Evolutionary conservation across 2,888 invertebrate species (phyloP), one percentile per base, ranked within the genome.

Genomic region (Drosophila nr. perissopoda): DNA sequence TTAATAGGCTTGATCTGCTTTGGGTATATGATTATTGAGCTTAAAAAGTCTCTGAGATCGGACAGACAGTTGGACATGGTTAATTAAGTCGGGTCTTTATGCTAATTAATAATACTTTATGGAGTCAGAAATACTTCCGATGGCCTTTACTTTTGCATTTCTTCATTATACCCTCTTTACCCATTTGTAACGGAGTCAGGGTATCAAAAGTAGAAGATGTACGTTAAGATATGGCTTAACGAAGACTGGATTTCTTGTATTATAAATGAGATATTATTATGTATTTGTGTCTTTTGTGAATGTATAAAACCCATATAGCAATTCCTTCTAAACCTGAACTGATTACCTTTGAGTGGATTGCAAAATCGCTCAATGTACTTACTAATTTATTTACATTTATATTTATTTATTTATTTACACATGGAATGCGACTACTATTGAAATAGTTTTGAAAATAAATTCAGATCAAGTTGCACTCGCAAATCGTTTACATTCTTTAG

Each of bases 401-500:
- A 21, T 21, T 21, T 21, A 21, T 21, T 21, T 21, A 21, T 21
- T 21, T 21, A 21, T 21, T 21, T 21, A 21, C 21, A 21, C 1
- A 21, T 21, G 40, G 21, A 29, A 27, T 27, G 16, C 27, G 34
- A 40, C 66, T 42, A 42, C 21, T 66, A 66, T 66, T 76, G 66
- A 52, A 59, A 77, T 56, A 68, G 61, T 59, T 73, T 48, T 29
- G 42, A 29, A 64, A 51, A 51, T 38, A 58, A 16, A 58, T 61
- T 59, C n/a, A 38, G 64, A 38, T 79, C 58, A 48, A 38, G 58
- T 64, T 60, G 11, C 49, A 61, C 16, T 49, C 42, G 48, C 36
- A 69, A 49, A 59, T 74, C 57, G 42, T 62, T 68, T 68, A 68
- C 81, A 71, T 78, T 80, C 76, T 29, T 13, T 21, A 33, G 68